phyloP scores from a whole-genome alignment of 2,113 vertebrate species.

The Lates calcarifer region DNA sequence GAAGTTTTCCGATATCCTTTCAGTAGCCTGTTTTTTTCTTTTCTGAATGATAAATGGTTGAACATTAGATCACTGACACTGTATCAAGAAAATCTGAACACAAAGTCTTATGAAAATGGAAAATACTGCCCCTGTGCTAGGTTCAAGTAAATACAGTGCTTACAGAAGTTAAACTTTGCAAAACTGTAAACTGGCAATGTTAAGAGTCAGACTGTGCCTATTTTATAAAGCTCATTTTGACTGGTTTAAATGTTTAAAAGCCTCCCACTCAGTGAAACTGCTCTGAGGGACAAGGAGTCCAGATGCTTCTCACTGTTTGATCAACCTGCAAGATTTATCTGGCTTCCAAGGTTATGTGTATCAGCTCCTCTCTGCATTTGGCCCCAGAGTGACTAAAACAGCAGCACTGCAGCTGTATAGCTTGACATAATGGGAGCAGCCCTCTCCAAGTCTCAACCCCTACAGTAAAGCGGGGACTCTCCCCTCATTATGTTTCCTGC shows the following conservation, averaged over 20 bases:
- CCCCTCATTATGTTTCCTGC: conserved; percentile 18
- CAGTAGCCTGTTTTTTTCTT: background rate
- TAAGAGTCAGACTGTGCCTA: background rate
- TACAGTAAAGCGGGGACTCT: conserved; percentile 2
- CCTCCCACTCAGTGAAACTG: background rate
- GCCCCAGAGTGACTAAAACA: conserved; percentile 26
- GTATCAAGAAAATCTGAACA: background rate
- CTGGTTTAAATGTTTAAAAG: conserved; percentile 19
- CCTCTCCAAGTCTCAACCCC: conserved; percentile 22
- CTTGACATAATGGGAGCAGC: conserved; percentile 63
- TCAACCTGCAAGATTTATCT: conserved; percentile 26
- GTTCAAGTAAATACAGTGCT: background rate
- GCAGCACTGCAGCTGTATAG: conserved; percentile 14
- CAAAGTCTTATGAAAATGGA: background rate
- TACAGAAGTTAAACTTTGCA: background rate
- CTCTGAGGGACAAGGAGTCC: conserved; percentile 19
- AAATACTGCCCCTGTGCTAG: background rate
- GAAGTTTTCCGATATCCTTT: background rate
- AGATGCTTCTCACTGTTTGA: conserved; percentile 39
- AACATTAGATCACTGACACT: background rate
- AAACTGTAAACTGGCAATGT: background rate
- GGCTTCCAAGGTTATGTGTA: conserved; percentile 25
- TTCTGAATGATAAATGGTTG: conserved; percentile 3
- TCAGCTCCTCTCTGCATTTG: conserved; percentile 38
- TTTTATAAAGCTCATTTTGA: conserved; percentile 8